Base-by-base conservation (phyloP, 2,888 invertebrate species). In the Piscicola geometra region DNA sequence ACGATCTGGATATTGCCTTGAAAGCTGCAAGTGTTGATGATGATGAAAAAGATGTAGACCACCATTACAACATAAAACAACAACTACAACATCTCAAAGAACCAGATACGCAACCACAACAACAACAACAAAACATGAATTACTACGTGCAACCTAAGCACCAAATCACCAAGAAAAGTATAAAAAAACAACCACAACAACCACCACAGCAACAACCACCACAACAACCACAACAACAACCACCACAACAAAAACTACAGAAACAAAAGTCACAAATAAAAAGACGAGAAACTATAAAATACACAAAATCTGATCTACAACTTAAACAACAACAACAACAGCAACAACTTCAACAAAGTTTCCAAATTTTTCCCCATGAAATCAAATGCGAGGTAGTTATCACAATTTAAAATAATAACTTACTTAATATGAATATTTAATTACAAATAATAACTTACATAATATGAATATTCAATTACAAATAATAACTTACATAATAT, bases 201-300 rank as follows among this genome's bases (percentile, higher is more conserved):
- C 25, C 9, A 18, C 5, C 9, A 25, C 60, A 56, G n/a, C 25
- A 18, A 56, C 60, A 56, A 56, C n/a, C 41, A 41, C 25, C 5
- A 9, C 5, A 56, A 25, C 60, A 56, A 56, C 25, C 9, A 18
- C 60, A 56, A 25, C 60, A 56, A 56, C 25, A 56, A 18, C 5
- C 9, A 25, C 60, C 9, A 56, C 25, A 18, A 56, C 60, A 56
- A 56, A n/a, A 25, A 9, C 9, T 18, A 15, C n/a, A 56, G n/a
- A 56, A 25, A 21, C 15, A 25, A 15, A 56, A 56, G n/a, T 56
- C 60, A 5, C 60, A 56, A 56, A 56, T 56, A 15, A 56, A 56
- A 56, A 18, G 60, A 18, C 60, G 67, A 30, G 67, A 67, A 9
- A 67, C 35, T 12, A 67, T 67, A 32, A 67, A 67, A 67, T 67